Percentiles rank a stretch among this genome's conserved stretches.
phyloP scores from a whole-genome alignment of 2,888 invertebrate genomes.

The Amiota minor region DNA sequence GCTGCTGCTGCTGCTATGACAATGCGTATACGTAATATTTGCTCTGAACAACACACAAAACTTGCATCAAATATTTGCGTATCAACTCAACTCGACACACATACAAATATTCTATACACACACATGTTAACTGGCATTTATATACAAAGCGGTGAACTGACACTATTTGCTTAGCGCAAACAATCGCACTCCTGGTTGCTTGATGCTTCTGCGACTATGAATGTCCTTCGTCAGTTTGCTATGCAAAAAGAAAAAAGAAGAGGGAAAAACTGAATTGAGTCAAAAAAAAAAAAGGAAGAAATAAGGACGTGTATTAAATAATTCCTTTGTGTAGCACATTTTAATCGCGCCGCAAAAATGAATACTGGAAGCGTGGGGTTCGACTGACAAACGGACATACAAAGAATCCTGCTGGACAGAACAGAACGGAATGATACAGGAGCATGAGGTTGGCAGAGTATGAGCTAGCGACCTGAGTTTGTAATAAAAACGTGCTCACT shows the following conservation, averaged over 20 bases:
- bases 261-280: conserved; percentile 45
- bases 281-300: conserved; percentile 39
- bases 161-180: conserved; percentile 62
- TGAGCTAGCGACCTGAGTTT: not conserved
- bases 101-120: not conserved
- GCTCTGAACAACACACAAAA: conserved; percentile 47
- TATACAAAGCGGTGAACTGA: conserved; percentile 65
- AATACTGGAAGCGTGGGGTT: conserved; percentile 47
- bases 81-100: conserved; percentile 33
- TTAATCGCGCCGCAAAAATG: conserved; percentile 61
- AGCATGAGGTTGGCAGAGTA: not conserved
- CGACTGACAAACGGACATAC: conserved; percentile 2
- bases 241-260: conserved; percentile 25
- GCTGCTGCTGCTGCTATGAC: conserved; percentile 52
- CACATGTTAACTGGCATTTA: conserved; percentile 35
- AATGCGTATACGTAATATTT: conserved; percentile 59
- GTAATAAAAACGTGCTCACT: conserved; percentile 13
- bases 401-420: not conserved
- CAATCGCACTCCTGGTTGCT: not conserved
- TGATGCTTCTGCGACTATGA: not conserved
- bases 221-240: not conserved
- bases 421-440: not conserved
- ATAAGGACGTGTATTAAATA: conserved; percentile 66
- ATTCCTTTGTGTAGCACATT: conserved; percentile 66
- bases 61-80: conserved; percentile 60